Conservation (phyloP, 2,888 invertebrate genomes). For the Heliconius ismenius region DNA sequence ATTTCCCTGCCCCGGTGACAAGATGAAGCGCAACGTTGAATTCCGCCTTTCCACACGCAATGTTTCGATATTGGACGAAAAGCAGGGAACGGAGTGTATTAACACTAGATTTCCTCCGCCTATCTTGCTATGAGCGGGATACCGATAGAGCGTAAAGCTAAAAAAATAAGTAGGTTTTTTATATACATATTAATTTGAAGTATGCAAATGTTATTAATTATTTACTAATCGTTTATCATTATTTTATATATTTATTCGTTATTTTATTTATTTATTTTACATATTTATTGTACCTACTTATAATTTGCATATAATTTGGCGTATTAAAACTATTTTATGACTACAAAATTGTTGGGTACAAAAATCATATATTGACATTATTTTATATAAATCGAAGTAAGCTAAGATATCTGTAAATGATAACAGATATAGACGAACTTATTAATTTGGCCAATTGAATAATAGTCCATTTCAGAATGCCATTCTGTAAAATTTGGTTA, state of each 20-base stretch:
- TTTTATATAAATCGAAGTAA: not conserved
- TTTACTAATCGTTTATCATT: not conserved
- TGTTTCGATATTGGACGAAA: too few relatives aligned
- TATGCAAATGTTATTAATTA: not conserved
- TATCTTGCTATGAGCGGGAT: not conserved
- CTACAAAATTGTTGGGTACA: too few relatives aligned
- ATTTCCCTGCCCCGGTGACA: not conserved
- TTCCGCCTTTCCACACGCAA: not conserved
- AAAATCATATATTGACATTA: not conserved
- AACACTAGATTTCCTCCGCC: not conserved
- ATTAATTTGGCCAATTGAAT: constrained; percentile 4
- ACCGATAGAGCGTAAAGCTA: not conserved
- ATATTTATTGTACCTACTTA: not conserved
- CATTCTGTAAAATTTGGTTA: not conserved
- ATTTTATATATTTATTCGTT: not conserved
- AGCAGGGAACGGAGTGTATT: too few relatives aligned
- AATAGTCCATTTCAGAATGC: constrained; percentile 1
- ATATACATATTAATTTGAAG: not conserved
- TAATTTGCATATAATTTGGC: too few relatives aligned
- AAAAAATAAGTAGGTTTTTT: not conserved
- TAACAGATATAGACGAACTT: not conserved
- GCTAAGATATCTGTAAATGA: not conserved
- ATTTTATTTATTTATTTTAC: too few relatives aligned
- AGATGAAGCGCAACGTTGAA: not conserved
- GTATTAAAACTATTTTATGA: too few relatives aligned